These are phyloP conservation scores for Moxostoma hubbsi DNA, from an alignment of 2,797 vertebrate genomes.

Conservation along the genomic window DNA sequence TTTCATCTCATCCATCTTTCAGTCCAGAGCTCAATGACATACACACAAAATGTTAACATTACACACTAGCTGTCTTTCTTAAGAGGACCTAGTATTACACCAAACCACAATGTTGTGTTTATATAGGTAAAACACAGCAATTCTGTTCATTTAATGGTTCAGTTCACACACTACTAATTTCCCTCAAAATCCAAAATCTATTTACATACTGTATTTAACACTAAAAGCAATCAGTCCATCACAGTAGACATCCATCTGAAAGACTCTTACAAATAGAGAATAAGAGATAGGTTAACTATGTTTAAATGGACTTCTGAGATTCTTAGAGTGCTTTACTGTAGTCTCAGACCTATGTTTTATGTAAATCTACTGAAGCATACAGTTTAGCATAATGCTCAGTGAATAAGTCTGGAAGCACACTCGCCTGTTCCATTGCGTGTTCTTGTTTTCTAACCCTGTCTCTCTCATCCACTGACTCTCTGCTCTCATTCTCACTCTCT, in stretches of 20 bases:
- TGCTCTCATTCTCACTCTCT: conserved; percentile 61
- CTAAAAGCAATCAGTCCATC: not conserved
- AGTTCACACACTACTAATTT: not conserved
- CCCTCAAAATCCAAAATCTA: no score
- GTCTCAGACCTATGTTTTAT: conserved; percentile 15
- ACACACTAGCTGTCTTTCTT: not conserved
- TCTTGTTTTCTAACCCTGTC: conserved; percentile 23
- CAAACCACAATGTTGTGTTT: not conserved
- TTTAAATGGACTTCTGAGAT: conserved; percentile 17
- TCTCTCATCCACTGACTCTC: not conserved
- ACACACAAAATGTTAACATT: not conserved
- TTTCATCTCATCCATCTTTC: no score
- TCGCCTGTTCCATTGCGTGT: not conserved
- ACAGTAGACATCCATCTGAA: conserved; percentile 1
- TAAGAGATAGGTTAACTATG: not conserved
- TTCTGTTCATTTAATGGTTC: conserved; percentile 37
- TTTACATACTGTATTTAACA: no score
- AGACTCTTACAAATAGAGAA: not conserved
- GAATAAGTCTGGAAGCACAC: conserved; percentile 14
- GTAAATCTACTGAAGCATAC: conserved; percentile 39
- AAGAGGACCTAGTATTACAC: not conserved
- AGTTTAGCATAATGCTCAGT: not conserved
- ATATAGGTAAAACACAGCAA: not conserved
- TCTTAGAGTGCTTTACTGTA: conserved; percentile 4
- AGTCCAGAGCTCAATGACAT: no score